A percentile compares a stretch with the other conserved stretches of the same genome.
Conservation (phyloP, 2,797 vertebrate species). For the Acrossocheilus fasciatus region DNA sequence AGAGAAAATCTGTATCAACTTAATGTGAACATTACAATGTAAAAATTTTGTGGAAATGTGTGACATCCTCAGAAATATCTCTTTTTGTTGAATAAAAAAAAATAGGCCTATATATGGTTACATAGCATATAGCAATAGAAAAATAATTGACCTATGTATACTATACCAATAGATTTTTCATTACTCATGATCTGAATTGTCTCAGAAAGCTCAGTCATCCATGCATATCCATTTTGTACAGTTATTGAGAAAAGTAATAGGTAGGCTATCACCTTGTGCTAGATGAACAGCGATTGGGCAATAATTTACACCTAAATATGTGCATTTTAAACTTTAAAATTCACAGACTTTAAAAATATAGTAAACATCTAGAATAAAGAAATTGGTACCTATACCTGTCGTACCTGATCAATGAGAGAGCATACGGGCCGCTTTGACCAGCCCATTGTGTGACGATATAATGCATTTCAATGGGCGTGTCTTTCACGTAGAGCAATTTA, state of each 20-base stretch:
- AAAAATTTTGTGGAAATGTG: neutral
- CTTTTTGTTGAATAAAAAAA: neutral
- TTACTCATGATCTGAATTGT: too few species aligned
- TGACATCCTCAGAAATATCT: neutral
- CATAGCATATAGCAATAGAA: too few species aligned
- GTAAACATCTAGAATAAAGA: neutral
- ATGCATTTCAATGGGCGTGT: conserved; percentile 17
- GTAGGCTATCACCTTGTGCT: neutral
- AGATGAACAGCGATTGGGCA: neutral
- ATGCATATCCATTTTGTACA: neutral
- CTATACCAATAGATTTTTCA: too few species aligned
- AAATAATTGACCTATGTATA: too few species aligned
- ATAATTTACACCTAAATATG: neutral
- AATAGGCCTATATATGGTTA: too few species aligned
- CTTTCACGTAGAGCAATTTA: neutral
- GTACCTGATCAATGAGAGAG: neutral
- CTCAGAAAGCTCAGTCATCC: too few species aligned
- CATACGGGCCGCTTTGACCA: neutral
- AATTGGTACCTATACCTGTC: neutral
- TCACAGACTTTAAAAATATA: neutral
- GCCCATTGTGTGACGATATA: neutral
- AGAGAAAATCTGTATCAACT: too few species aligned
- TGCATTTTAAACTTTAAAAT: neutral
- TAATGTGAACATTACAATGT: neutral
- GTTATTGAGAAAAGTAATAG: neutral